Base-by-base conservation (phyloP, 2,888 invertebrate genomes). In the Ochropacha duplaris region DNA sequence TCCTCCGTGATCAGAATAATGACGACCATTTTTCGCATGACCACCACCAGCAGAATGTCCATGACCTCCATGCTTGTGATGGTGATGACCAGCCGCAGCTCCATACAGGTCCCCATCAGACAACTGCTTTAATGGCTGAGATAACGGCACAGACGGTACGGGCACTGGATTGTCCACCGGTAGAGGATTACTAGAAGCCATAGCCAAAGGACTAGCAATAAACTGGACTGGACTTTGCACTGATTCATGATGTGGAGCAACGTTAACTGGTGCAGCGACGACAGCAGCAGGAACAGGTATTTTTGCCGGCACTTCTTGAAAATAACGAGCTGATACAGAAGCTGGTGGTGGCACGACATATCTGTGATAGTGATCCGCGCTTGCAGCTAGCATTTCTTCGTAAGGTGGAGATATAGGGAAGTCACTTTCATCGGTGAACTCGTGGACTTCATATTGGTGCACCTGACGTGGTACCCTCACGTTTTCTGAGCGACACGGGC, bases 1-100 rank as follows among this genome's bases (percentile, higher is more conserved):
- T 24, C 93, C 94, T 6, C 94, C 95, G 61, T 94, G 93, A 8
- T 92, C 87, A 0, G 85, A 89, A 61, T 94, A 86, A 64, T 94
- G 93, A 19, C 92, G 90, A 0, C 84, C 87, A 50, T 94, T 93
- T 22, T 94, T 89, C 16, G 90, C 86, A 44, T 93, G 90, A 0
- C 95, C 95, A 0, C 94, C 94, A 0, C 94, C 94, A 2, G 90
- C 86, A 50, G 88, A 78, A 51, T 88, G 81, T 4, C 84, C 84
- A 28, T 84, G 83, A 2, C 78, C 79, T 56, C 88, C 84, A 2
- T 78, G 79, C 61, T 84, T 81, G 39, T 84, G 81, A 0, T 86
- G 74, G 24, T 83, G 78, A 61, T 87, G 81, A n/a, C 81, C 81
- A 49, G 81, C 78, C 0, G 84, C 79, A 0, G 83, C 75, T 2